phyloP scores from a whole-genome alignment of 2,113 vertebrate species.

The Cyanoramphus novaezelandiae region DNA sequence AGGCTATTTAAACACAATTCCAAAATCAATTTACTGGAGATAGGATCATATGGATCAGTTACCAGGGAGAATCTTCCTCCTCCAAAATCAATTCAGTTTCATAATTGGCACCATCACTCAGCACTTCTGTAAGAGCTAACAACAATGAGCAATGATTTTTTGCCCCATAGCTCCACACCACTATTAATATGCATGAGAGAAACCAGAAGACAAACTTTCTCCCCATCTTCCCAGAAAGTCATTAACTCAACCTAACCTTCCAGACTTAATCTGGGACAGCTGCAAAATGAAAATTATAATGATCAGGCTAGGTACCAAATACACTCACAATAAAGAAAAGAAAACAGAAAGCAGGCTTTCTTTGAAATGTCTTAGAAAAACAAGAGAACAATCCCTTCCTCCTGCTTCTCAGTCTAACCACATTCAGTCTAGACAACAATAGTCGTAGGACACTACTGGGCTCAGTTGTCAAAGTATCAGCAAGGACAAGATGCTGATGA shows the following conservation, averaged over 20 bases:
- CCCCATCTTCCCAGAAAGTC: constrained; percentile 6
- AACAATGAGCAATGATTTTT: background rate
- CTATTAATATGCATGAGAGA: background rate
- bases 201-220: background rate
- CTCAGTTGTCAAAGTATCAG: background rate
- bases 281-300: constrained; percentile 25
- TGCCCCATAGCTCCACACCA: background rate
- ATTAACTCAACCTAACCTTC: constrained; percentile 24
- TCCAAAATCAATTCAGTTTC: constrained; percentile 2
- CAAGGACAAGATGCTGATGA: background rate
- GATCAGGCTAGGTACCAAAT: background rate
- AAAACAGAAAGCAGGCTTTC: background rate
- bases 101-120: background rate
- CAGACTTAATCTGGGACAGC: background rate
- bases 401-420: background rate
- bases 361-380: background rate
- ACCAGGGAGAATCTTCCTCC: background rate
- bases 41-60: background rate
- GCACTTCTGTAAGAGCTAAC: background rate
- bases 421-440: background rate
- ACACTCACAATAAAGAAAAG: background rate
- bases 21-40: background rate
- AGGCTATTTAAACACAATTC: background rate
- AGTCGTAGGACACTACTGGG: background rate
- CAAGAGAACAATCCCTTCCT: background rate